These are phyloP conservation scores for Scolopax bukidnonensis DNA, from an alignment of 2,797 vertebrate genomes.

Conservation along the genomic window DNA sequence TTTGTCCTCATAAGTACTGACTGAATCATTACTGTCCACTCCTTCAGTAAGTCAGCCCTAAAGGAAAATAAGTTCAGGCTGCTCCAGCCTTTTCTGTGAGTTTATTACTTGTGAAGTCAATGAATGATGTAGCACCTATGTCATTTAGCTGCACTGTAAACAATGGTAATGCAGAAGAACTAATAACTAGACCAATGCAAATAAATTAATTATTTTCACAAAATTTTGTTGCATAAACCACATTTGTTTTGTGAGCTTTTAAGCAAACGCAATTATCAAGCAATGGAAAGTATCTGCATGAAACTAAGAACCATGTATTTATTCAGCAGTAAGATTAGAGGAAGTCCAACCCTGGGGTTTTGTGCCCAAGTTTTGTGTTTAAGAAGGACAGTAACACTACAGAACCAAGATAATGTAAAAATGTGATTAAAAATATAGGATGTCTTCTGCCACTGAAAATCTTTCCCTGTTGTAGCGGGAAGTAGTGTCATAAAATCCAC, in stretches of 20 bases:
- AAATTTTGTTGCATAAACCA: background rate
- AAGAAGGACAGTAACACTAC: background rate
- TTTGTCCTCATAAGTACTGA: conserved; percentile 30
- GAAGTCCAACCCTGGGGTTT: background rate
- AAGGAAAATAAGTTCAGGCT: background rate
- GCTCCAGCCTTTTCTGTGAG: background rate
- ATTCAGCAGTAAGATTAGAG: background rate
- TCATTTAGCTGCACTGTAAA: background rate
- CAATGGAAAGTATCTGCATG: background rate
- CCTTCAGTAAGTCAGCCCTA: background rate
- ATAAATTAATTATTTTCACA: background rate
- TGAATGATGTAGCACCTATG: background rate
- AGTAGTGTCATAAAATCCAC: background rate
- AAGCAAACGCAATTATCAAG: background rate
- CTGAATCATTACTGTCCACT: background rate
- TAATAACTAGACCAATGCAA: background rate
- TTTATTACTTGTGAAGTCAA: background rate
- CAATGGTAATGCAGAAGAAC: background rate
- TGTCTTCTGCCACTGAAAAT: background rate
- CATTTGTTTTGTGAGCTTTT: background rate
- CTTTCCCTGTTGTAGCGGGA: background rate
- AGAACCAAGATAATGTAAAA: background rate
- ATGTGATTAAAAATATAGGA: background rate
- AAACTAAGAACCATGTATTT: background rate
- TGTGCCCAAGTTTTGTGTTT: background rate